A percentile compares a stretch with the other conserved stretches of the same genome.
phyloP scores from a whole-genome alignment of 2,113 vertebrate species.

The Circaetus gallicus region DNA sequence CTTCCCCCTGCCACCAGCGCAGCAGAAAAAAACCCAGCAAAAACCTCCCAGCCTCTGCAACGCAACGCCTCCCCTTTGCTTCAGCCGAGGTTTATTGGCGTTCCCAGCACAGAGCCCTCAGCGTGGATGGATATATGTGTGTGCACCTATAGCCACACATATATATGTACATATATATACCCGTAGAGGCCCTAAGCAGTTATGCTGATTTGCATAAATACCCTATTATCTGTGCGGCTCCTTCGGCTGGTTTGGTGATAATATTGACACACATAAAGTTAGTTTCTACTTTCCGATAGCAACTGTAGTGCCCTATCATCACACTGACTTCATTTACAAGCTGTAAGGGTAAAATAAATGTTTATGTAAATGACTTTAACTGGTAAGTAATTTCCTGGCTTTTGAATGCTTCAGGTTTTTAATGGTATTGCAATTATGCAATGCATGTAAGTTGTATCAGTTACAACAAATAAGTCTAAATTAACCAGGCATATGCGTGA shows the following conservation, averaged over 20 bases:
- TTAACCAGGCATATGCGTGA: background rate
- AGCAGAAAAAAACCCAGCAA: background rate
- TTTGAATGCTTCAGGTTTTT: constrained; percentile 5
- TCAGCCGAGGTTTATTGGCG: background rate
- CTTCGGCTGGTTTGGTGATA: background rate
- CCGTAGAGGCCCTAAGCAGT: background rate
- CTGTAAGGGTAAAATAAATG: background rate
- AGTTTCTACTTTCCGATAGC: background rate
- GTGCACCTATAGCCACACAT: background rate
- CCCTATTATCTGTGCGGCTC: background rate
- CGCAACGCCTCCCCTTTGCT: background rate
- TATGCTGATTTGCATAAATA: background rate
- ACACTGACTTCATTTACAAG: background rate
- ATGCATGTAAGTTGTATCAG: background rate
- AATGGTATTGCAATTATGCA: background rate
- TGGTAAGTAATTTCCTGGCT: constrained; percentile 27
- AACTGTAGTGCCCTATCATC: background rate
- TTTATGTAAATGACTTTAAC: constrained; percentile 21
- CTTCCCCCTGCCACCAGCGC: background rate
- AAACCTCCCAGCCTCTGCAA: background rate
- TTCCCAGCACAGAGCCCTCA: background rate
- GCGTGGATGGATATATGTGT: accelerated
- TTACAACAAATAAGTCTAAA: constrained; percentile 15
- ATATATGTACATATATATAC: background rate
- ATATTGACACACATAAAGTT: background rate